Evolutionary conservation across 92 coral and sea anemone genomes (phyloP).

Genomic region (Paragorgia papillata): DNA sequence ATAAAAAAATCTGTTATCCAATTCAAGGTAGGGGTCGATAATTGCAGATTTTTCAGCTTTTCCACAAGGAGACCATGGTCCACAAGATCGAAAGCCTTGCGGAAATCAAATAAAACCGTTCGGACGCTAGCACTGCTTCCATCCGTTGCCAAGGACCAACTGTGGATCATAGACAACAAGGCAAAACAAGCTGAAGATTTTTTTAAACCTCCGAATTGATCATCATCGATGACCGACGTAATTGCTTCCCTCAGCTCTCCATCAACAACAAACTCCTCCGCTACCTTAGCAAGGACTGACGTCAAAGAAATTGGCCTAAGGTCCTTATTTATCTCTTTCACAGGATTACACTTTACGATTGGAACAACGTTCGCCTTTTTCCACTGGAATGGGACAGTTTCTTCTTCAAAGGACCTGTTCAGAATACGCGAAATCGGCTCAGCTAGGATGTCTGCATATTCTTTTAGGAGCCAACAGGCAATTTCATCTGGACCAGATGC

Average conservation of each 20-base stretch:
- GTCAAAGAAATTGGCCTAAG: slow-evolving; percentile 44
- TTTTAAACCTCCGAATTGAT: slow-evolving; percentile 35
- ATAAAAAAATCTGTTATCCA: neutral
- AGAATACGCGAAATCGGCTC: slow-evolving; percentile 31
- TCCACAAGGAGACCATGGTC: too few species aligned
- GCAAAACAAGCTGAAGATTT: slow-evolving; percentile 32
- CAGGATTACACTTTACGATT: slow-evolving; percentile 29
- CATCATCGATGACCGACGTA: slow-evolving; percentile 28
- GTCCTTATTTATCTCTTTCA: slow-evolving; percentile 35
- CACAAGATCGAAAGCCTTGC: too few species aligned
- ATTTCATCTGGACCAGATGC: slow-evolving; percentile 35
- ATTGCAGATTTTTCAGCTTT: too few species aligned
- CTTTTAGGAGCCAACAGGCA: slow-evolving; percentile 26
- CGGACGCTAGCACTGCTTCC: too few species aligned
- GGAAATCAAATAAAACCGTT: too few species aligned
- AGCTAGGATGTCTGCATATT: slow-evolving; percentile 33
- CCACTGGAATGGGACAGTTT: slow-evolving; percentile 26
- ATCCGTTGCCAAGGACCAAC: slow-evolving; percentile 18
- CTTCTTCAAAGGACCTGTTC: slow-evolving; percentile 20
- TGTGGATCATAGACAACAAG: slow-evolving; percentile 27
- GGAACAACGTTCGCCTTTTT: slow-evolving; percentile 44
- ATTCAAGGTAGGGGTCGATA: too few species aligned
- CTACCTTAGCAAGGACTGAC: slow-evolving; percentile 37
- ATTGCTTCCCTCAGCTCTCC: too few species aligned
- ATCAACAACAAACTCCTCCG: slow-evolving; percentile 37